A percentile compares a stretch with the other conserved stretches of the same genome.
phyloP scores from a whole-genome alignment of 37 sponge, comb jelly and placozoan genomes.

The Halisarca cf. caerulea region DNA sequence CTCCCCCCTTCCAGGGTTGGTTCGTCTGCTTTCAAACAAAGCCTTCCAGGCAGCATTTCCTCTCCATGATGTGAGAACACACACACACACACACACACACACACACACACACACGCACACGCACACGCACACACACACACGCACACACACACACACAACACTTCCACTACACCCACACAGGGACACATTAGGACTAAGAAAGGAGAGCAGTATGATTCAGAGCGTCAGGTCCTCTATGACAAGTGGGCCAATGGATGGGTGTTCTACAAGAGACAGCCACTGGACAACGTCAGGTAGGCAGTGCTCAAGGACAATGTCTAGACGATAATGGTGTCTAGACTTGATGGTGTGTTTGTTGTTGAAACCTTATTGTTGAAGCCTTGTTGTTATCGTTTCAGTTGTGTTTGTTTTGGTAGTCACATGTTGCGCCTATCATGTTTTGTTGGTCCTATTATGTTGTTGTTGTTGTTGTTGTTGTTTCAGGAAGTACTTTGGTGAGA shows the following conservation, averaged over 20 bases:
- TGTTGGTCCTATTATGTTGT: too few species aligned
- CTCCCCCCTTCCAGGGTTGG: slow-evolving; percentile 43
- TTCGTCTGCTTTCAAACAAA: slow-evolving; percentile 62
- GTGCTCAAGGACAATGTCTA: not conserved
- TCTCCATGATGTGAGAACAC: slow-evolving; percentile 71
- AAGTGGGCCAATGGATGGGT: slow-evolving; percentile 61
- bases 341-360: too few species aligned
- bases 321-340: too few species aligned
- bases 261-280: slow-evolving; percentile 82
- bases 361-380: too few species aligned
- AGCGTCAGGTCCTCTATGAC: slow-evolving; percentile 64
- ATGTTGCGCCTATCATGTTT: too few species aligned
- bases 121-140: not conserved
- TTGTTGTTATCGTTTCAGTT: too few species aligned
- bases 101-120: not conserved
- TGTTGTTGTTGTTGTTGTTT: too few species aligned
- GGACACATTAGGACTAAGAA: slow-evolving; percentile 16
- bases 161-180: not conserved
- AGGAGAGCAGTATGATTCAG: not conserved
- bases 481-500: slow-evolving; percentile 98
- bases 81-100: not conserved
- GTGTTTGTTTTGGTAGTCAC: too few species aligned
- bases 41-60: slow-evolving; percentile 74
- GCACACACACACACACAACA: not conserved
- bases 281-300: slow-evolving; percentile 70